Percentiles rank a stretch among this genome's conserved stretches.
phyloP scores from a whole-genome alignment of 2,113 vertebrate species.

The Eulacestoma nigropectus region DNA sequence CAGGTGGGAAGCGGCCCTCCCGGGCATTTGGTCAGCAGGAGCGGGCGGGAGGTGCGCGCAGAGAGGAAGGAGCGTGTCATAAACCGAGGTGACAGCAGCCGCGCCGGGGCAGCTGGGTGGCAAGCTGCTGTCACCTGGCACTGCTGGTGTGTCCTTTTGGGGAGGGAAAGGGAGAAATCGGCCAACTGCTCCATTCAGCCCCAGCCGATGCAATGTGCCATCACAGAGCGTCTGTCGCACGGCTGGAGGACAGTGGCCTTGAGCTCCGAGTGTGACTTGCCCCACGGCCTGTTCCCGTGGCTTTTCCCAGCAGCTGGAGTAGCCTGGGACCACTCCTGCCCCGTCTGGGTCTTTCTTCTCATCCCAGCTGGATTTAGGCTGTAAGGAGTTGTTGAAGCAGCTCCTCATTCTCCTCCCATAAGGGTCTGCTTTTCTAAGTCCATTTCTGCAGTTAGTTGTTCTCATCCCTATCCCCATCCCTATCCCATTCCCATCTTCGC shows the following conservation, averaged over 20 bases:
- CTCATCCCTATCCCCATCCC: neutral
- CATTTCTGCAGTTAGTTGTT: neutral
- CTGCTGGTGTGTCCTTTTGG: neutral
- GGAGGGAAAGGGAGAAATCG: neutral
- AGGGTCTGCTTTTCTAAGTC: neutral
- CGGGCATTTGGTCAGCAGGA: neutral
- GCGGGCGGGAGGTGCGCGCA: neutral
- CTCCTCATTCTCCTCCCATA: neutral
- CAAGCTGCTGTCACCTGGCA: neutral
- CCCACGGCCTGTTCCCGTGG: fast-evolving
- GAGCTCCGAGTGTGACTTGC: neutral
- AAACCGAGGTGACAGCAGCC: neutral
- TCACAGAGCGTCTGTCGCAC: fast-evolving
- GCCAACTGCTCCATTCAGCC: neutral
- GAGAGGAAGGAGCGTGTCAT: neutral
- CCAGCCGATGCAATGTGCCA: fast-evolving
- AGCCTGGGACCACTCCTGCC: neutral
- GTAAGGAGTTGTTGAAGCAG: neutral
- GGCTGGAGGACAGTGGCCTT: neutral
- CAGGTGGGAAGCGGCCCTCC: neutral
- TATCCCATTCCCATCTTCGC: neutral
- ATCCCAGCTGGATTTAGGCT: neutral
- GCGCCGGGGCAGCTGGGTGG: neutral
- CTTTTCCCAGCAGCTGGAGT: neutral
- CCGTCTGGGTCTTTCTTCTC: neutral